phyloP scores from a whole-genome alignment of 2,888 invertebrate species.

The Malachius bipustulatus region DNA sequence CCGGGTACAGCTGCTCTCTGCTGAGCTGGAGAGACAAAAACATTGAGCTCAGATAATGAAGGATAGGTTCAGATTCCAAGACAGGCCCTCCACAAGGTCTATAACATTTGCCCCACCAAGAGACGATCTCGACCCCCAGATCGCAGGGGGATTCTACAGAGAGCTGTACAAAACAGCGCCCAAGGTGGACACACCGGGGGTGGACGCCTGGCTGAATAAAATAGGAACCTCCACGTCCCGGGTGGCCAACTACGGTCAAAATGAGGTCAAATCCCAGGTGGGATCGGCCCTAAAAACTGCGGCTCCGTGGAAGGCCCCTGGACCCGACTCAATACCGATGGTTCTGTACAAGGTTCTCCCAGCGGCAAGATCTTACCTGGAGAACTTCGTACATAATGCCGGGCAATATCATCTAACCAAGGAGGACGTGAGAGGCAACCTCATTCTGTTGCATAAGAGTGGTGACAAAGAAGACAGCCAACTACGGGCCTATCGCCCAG shows the following conservation, averaged over 20 bases:
- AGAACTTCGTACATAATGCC: neutral
- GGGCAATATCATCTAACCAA: slow-evolving; percentile 6
- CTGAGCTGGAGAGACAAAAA: neutral
- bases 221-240: neutral
- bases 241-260: neutral
- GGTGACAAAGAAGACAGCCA: slow-evolving; percentile 17
- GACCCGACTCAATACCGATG: slow-evolving; percentile 14
- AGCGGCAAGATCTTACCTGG: slow-evolving; percentile 9
- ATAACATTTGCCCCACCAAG: neutral
- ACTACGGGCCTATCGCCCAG: slow-evolving; percentile 21
- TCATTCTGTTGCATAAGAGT: slow-evolving; percentile 19
- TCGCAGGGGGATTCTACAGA: neutral
- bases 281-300: slow-evolving; percentile 7
- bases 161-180: neutral
- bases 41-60: neutral
- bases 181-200: neutral
- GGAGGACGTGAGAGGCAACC: slow-evolving; percentile 14
- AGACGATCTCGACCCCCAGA: neutral
- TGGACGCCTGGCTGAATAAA: neutral
- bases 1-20: neutral
- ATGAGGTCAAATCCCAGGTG: neutral
- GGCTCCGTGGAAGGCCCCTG: slow-evolving; percentile 16
- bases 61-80: neutral
- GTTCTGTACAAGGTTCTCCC: slow-evolving; percentile 13
- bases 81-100: neutral